Evolutionary conservation across 2,888 invertebrate genomes (phyloP).

Genomic region (Syrphus vitripennis): DNA sequence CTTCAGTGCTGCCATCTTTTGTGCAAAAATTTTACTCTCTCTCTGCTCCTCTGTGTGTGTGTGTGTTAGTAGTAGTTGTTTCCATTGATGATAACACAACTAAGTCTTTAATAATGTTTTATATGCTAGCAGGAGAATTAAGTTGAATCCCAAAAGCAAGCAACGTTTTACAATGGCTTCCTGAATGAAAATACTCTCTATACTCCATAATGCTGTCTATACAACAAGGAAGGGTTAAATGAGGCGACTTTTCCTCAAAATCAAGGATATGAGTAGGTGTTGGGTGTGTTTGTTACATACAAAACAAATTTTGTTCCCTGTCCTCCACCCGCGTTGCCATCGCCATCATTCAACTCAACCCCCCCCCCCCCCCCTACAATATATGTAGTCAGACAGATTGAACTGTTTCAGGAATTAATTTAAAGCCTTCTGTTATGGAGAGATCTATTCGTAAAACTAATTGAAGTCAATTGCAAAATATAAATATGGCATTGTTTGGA

Average conservation of each 20-base stretch:
- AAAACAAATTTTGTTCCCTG: constrained; percentile 46
- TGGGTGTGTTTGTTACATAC: constrained; percentile 35
- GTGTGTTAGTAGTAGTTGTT: no score
- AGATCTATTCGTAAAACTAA: constrained; percentile 55
- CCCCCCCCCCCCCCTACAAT: no score
- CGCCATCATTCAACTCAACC: not conserved
- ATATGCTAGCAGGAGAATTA: constrained; percentile 57
- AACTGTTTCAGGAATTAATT: constrained; percentile 60
- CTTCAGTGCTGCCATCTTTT: constrained; percentile 28
- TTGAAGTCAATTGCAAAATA: constrained; percentile 63
- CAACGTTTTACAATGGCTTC: constrained; percentile 27
- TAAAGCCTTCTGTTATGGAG: constrained; percentile 55
- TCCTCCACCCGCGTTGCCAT: not conserved
- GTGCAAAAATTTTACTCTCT: constrained; percentile 27
- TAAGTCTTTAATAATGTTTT: constrained; percentile 69
- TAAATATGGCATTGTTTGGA: constrained; percentile 50
- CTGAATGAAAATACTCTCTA: not conserved
- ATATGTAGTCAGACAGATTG: constrained; percentile 23
- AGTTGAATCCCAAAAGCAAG: constrained; percentile 65
- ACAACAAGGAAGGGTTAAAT: constrained; percentile 6
- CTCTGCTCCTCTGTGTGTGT: constrained; percentile 41
- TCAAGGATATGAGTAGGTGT: constrained; percentile 15
- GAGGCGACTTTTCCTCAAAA: not conserved
- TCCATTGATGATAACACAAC: constrained; percentile 65
- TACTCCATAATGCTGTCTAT: not conserved